Conservation (phyloP, 2,113 vertebrate species). For the Oriolus oriolus region DNA sequence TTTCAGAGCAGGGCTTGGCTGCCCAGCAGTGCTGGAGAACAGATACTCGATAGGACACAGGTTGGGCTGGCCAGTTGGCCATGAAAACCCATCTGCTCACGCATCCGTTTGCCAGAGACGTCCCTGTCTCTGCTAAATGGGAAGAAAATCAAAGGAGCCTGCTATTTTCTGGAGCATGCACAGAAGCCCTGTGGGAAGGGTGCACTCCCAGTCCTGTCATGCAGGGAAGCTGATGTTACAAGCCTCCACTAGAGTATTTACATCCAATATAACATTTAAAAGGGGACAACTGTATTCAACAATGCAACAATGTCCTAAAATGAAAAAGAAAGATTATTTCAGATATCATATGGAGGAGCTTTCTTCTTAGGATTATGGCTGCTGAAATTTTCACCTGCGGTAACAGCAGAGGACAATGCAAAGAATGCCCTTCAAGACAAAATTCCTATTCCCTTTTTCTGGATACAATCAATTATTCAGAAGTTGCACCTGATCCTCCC, state of each 20-base stretch:
- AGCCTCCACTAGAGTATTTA: background rate
- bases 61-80: background rate
- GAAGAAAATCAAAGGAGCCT: background rate
- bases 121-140: background rate
- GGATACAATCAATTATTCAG: background rate
- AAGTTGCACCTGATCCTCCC: background rate
- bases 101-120: background rate
- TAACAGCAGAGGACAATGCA: background rate
- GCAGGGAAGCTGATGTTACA: background rate
- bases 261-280: background rate
- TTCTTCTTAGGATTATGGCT: background rate
- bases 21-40: background rate
- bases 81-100: slow-evolving; percentile 16
- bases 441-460: background rate
- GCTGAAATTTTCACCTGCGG: background rate
- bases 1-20: background rate
- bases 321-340: background rate
- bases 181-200: background rate
- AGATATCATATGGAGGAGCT: background rate
- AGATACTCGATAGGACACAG: background rate
- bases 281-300: background rate
- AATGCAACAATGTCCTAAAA: background rate
- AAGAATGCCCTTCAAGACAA: background rate
- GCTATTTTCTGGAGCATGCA: background rate
- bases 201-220: background rate